Conservation (phyloP, 2,113 vertebrate species). For the Ictidomys tridecemlineatus region DNA sequence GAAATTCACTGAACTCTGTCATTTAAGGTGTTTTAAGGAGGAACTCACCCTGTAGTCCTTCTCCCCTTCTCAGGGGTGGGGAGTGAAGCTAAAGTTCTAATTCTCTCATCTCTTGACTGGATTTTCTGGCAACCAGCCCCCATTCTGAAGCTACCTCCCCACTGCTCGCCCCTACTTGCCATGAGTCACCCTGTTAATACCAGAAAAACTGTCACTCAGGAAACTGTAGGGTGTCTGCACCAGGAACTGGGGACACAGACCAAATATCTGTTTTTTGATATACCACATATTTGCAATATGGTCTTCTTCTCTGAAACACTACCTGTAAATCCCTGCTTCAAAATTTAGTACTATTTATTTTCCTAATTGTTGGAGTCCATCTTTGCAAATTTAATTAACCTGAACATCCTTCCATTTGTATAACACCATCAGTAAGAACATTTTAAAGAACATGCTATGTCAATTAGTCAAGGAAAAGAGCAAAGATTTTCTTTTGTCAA, state of each 20-base stretch:
- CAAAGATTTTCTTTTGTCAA: conserved; percentile 39
- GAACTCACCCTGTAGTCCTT: neutral
- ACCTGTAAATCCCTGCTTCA: neutral
- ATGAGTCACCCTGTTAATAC: neutral
- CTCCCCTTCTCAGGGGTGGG: neutral
- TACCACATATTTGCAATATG: neutral
- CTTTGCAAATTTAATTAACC: neutral
- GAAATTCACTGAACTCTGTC: neutral
- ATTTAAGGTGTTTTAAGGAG: neutral
- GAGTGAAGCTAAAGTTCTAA: neutral
- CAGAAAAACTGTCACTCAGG: neutral
- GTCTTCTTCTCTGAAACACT: neutral
- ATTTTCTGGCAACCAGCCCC: neutral
- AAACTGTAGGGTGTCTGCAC: neutral
- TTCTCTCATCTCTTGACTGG: neutral
- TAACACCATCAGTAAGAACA: neutral
- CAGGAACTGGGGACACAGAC: neutral
- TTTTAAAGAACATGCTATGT: neutral
- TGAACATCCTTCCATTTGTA: neutral
- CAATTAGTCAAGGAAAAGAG: neutral
- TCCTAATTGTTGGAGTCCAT: neutral
- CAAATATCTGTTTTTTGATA: neutral
- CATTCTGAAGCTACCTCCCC: neutral
- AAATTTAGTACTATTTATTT: neutral
- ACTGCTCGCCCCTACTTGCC: accelerated